Base-by-base conservation (phyloP, 2,888 invertebrate genomes). In the Tricholauxania praeusta region DNA sequence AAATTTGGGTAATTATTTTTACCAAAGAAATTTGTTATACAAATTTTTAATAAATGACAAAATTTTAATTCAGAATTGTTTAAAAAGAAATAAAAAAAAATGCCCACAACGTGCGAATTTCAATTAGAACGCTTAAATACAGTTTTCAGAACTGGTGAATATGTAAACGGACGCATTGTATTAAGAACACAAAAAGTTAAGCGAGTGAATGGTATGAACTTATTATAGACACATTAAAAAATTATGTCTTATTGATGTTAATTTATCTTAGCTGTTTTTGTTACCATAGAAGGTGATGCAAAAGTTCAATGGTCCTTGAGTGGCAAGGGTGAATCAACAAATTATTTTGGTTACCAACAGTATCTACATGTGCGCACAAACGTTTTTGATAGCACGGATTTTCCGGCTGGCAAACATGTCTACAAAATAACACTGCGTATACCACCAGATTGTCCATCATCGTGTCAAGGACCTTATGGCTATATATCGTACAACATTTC, bases 401-500 rank as follows among this genome's bases (percentile, higher is more conserved):
- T 85, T 73, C 82, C 82, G 15, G 83, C 85, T 28, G 85, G 85
- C 28, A 82, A 81, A 14, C 85, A 94, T 82, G 89, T 89, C n/a
- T 96, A 94, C 82, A 93, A 93, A 32, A 94, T 96, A 81, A 90
- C 91, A 5, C 92, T 93, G 81, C 89, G 91, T 14, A 83, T 86
- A 75, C 86, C 86, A 10, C 80, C 81, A 19, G 86, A 92, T 72
- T 88, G 95, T 71, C 95, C 95, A 10, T 93, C 93, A 14, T 93
- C 93, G 4, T 95, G 94, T 85, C 92, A 92, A 82, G 93, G 93
- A 3, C 89, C 92, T 80, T 89, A 89, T 86, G 94, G 96, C 0
- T 90, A 91, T 81, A 90, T 96, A 39, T 89, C 93, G 48, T 96
- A 96, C 82, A 92, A 91, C 5, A 90, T 94, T 12, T 93, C 93